phyloP scores from a whole-genome alignment of 30 jellyfish, hydroid and myxozoan genomes.

The Calvadosia cruxmelitensis region DNA sequence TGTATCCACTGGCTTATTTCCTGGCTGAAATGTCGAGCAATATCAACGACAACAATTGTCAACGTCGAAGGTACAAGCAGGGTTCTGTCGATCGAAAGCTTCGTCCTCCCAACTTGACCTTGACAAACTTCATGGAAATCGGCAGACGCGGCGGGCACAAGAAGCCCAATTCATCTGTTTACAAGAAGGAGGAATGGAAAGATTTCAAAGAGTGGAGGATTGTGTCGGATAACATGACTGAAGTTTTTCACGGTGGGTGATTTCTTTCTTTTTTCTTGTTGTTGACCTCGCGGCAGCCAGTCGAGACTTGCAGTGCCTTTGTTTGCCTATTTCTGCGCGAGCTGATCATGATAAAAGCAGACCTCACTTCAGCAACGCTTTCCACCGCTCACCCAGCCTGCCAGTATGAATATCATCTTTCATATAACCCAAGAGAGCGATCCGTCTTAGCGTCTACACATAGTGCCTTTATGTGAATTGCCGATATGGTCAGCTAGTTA shows the following conservation, averaged over 20 bases:
- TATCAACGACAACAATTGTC: no score
- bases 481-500: no score
- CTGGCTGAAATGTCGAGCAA: neutral
- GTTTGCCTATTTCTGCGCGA: no score
- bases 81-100: neutral
- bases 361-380: no score
- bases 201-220: slow-evolving; percentile 58
- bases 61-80: neutral
- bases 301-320: neutral
- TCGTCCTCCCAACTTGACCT: neutral
- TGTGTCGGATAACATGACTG: slow-evolving; percentile 40
- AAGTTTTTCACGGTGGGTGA: slow-evolving; percentile 32
- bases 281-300: neutral
- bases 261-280: neutral
- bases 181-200: slow-evolving; percentile 27
- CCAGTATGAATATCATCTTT: no score
- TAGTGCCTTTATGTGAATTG: no score
- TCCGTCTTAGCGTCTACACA: no score
- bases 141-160: neutral
- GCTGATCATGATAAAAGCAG: no score
- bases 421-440: no score
- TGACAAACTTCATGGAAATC: neutral
- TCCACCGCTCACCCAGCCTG: no score
- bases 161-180: neutral
- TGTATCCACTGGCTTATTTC: neutral